Percentiles rank a stretch among this genome's conserved stretches.
Evolutionary conservation across 2,888 invertebrate genomes (phyloP).

Genomic region (Watsonalla cultraria): DNA sequence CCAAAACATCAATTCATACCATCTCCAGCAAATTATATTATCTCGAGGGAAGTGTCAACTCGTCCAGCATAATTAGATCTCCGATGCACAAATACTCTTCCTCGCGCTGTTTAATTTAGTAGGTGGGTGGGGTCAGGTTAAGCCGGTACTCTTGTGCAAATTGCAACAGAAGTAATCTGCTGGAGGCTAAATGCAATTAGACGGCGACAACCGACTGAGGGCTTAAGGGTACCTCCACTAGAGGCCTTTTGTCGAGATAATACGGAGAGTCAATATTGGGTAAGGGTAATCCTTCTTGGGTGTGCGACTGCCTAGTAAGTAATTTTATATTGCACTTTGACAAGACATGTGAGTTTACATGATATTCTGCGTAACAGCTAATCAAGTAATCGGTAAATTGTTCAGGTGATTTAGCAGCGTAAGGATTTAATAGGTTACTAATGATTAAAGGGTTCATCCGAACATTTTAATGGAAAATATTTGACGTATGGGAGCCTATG

Average conservation of each 20-base stretch:
- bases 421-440: too few species aligned
- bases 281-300: not conserved
- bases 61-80: slow-evolving; percentile 21
- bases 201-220: slow-evolving; percentile 33
- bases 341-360: too few species aligned
- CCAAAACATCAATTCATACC: not conserved
- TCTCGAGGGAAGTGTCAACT: not conserved
- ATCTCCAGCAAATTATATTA: not conserved
- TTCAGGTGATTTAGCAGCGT: too few species aligned
- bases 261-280: not conserved
- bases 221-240: slow-evolving; percentile 28
- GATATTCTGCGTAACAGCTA: too few species aligned
- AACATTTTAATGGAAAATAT: too few species aligned
- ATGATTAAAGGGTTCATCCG: too few species aligned
- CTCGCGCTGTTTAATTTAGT: slow-evolving; percentile 8
- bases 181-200: slow-evolving; percentile 44
- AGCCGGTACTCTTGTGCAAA: slow-evolving; percentile 32
- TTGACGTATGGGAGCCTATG: too few species aligned
- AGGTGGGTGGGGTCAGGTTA: slow-evolving; percentile 22
- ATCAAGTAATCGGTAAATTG: too few species aligned
- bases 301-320: not conserved
- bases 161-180: slow-evolving; percentile 45
- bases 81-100: slow-evolving; percentile 18
- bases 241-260: slow-evolving; percentile 5
- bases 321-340: not conserved